Evolutionary conservation across 2,888 invertebrate species (phyloP).

Genomic region (Aporophyla nigra): DNA sequence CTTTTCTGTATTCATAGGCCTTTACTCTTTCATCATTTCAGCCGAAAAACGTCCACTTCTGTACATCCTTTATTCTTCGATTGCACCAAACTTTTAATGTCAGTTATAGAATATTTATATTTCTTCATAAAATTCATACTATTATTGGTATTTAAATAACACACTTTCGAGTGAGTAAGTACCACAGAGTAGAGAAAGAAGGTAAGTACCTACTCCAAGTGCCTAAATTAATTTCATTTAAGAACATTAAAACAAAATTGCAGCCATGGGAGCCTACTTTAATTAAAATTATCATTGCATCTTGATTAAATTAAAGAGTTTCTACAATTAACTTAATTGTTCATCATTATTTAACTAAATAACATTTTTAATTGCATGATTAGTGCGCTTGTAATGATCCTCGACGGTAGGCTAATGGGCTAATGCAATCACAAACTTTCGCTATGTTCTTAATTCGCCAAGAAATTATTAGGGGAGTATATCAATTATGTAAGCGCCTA

Average conservation of each 20-base stretch:
- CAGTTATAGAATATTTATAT: neutral
- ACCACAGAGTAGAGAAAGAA: too few species aligned
- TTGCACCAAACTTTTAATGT: neutral
- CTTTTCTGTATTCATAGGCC: neutral
- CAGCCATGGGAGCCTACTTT: constrained; percentile 20
- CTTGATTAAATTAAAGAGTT: constrained; percentile 35
- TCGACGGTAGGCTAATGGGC: constrained; percentile 14
- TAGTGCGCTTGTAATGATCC: constrained; percentile 28
- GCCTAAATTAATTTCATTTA: constrained; percentile 4
- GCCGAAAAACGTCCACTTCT: too few species aligned
- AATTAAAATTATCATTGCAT: constrained; percentile 39
- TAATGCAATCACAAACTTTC: constrained; percentile 10
- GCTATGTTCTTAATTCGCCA: neutral
- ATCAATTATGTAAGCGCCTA: neutral
- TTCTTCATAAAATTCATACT: neutral
- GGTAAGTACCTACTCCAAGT: neutral
- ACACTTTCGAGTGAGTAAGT: neutral
- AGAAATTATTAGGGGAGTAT: neutral
- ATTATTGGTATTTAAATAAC: constrained; percentile 1
- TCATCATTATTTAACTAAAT: constrained; percentile 36
- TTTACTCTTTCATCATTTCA: neutral
- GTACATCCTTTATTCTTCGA: neutral
- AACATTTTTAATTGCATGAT: constrained; percentile 32
- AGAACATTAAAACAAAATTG: constrained; percentile 23
- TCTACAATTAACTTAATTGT: constrained; percentile 29